Evolutionary conservation across 1,140 invertebrate species (phyloP).

Genomic region (Apis dorsata): DNA sequence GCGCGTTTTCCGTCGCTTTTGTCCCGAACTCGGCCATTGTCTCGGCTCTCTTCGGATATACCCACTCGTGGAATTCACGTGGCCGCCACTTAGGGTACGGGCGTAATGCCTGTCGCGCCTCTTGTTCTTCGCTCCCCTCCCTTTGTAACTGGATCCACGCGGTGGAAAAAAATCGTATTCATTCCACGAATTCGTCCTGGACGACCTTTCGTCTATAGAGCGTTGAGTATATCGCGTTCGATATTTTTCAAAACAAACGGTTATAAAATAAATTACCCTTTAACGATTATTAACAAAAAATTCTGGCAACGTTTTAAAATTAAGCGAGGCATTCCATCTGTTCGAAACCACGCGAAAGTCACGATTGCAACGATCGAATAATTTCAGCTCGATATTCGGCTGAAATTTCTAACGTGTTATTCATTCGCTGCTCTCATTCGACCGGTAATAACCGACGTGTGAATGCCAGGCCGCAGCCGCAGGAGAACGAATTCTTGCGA

Average conservation of each 20-base stretch:
- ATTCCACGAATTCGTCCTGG: too few species aligned
- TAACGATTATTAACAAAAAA: background rate
- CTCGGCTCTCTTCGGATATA: slow-evolving; percentile 9
- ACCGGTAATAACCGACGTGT: background rate
- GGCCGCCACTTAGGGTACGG: slow-evolving; percentile 43
- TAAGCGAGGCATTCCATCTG: background rate
- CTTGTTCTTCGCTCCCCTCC: slow-evolving; percentile 31
- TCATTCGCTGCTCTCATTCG: slow-evolving; percentile 15
- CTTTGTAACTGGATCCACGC: slow-evolving; percentile 55
- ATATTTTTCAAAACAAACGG: too few species aligned
- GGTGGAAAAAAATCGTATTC: background rate
- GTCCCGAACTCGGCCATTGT: slow-evolving; percentile 39
- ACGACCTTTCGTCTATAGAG: too few species aligned
- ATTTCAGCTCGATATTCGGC: slow-evolving; percentile 20
- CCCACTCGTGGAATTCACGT: slow-evolving; percentile 49
- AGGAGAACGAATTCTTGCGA: background rate
- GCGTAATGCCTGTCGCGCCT: slow-evolving; percentile 49
- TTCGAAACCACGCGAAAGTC: too few species aligned
- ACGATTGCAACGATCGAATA: background rate
- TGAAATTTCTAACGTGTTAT: slow-evolving; percentile 47
- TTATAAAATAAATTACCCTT: too few species aligned
- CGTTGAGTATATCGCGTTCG: too few species aligned
- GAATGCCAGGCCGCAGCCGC: background rate
- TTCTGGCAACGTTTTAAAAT: background rate
- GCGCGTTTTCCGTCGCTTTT: slow-evolving; percentile 62